Percentiles rank a stretch among this genome's conserved stretches.
Evolutionary conservation across 92 coral and sea anemone genomes (phyloP).

Genomic region (Virgularia gustaviana): DNA sequence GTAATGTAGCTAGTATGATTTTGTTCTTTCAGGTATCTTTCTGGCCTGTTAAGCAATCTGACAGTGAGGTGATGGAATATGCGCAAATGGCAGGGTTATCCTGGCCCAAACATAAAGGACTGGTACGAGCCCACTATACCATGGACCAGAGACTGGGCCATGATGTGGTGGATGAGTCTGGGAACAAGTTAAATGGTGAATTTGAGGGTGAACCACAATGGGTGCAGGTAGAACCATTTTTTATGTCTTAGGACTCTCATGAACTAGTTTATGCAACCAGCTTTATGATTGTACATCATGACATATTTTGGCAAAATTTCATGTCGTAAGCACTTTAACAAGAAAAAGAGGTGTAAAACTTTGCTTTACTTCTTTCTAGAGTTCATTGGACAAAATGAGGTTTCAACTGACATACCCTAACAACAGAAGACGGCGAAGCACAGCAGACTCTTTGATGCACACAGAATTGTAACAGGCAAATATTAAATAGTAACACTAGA

Average conservation of each 20-base stretch:
- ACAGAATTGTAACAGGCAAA: constrained; percentile 23
- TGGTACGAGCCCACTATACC: constrained; percentile 80
- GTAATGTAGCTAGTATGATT: neutral
- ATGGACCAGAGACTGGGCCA: constrained; percentile 71
- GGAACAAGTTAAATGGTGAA: constrained; percentile 66
- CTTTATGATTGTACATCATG: neutral
- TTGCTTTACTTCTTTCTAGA: constrained; percentile 47
- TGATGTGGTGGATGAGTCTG: constrained; percentile 64
- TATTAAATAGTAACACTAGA: too few species aligned
- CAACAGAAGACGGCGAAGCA: constrained; percentile 70
- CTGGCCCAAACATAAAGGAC: constrained; percentile 85
- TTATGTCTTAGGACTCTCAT: too few species aligned
- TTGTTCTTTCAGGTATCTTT: constrained; percentile 66
- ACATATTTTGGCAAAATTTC: neutral
- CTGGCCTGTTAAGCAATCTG: constrained; percentile 76
- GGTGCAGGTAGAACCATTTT: constrained; percentile 85
- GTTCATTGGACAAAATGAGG: constrained; percentile 93
- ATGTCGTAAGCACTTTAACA: neutral
- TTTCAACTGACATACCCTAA: constrained; percentile 78
- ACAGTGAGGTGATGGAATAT: constrained; percentile 71
- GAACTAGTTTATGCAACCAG: neutral
- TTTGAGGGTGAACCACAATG: constrained; percentile 68
- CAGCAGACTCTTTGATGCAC: neutral
- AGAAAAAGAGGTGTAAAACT: neutral
- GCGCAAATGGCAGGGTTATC: constrained; percentile 85